Conservation (phyloP, 2,113 vertebrate species). For the Corynorhinus townsendii region DNA sequence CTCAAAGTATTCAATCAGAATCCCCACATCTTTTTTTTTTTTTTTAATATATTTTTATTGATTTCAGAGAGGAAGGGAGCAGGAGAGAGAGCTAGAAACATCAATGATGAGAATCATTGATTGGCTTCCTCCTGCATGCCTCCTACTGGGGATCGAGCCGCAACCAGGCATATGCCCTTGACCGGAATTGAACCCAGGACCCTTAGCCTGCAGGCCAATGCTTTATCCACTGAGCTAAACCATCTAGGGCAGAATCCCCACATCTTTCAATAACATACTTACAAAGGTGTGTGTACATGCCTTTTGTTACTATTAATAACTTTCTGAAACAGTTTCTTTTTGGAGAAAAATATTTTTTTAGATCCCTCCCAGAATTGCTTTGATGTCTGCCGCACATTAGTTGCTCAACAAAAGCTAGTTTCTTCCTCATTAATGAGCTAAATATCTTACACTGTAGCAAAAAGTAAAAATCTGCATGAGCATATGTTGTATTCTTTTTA, state of each 20-base stretch:
- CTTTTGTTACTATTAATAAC: background rate
- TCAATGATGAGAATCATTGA: too few relatives aligned
- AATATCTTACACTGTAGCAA: background rate
- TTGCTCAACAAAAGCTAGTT: background rate
- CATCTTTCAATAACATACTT: background rate
- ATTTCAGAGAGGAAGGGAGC: too few relatives aligned
- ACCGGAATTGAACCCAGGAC: too few relatives aligned
- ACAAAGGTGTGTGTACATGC: background rate
- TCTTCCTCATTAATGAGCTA: background rate
- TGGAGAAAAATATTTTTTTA: background rate
- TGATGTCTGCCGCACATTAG: background rate
- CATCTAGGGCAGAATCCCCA: background rate
- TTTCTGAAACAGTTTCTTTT: background rate
- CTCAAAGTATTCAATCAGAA: background rate
- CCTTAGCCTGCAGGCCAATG: too few relatives aligned
- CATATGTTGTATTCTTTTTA: background rate
- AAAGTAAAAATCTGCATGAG: background rate
- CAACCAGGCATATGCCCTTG: too few relatives aligned
- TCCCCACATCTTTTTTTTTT: background rate
- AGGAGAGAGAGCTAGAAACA: too few relatives aligned
- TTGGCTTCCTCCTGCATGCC: too few relatives aligned
- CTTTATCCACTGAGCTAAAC: too few relatives aligned
- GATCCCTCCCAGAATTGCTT: background rate
- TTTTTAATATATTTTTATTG: too few relatives aligned
- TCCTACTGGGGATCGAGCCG: too few relatives aligned